Base-by-base conservation (phyloP, 2,888 invertebrate genomes). In the Nebria brevicollis region DNA sequence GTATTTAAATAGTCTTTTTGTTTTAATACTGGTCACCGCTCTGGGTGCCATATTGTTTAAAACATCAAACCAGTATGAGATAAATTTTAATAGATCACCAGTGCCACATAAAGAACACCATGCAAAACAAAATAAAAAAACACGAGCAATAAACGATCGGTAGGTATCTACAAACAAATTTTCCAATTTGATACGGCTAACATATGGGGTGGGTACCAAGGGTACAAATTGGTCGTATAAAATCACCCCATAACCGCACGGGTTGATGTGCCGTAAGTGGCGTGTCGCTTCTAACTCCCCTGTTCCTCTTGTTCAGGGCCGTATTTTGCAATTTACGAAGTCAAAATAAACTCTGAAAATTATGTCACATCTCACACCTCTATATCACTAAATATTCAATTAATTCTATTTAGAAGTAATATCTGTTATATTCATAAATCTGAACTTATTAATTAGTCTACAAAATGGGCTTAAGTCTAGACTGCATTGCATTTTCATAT, bases 201-300 rank as follows among this genome's bases (percentile, higher is more conserved):
- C 54, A 54, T 74, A 75, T 65, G 26, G 79, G 74, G 75, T 79
- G 74, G 72, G 74, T 85, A 83, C 85, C 84, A 83, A 82, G 85
- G 82, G 85, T 85, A 86, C 86, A 87, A 87, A 87, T 87, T 88
- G 87, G 85, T 86, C 87, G 85, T 84, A 86, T 86, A 87, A 87
- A 88, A 87, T 87, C 86, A 79, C 74, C 87, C 85, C 85, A 86
- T 85, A 86, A 88, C 87, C 88, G 86, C 87, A 87, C 85, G 85
- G 86, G 86, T 85, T 84, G 85, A 84, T 79, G 79, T 79, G 79
- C 79, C 79, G 79, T 79, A 79, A 79, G 79, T 79, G 75, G 74
- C 79, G 79, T 79, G 79, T 79, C 79, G 75, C 54, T 75, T 25
- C 75, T 26, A 72, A 54, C 25, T 20, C n/a, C 75, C 54, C 76